Base-by-base conservation (phyloP, 2,797 vertebrate genomes). In the Pseudochirops cupreus region DNA sequence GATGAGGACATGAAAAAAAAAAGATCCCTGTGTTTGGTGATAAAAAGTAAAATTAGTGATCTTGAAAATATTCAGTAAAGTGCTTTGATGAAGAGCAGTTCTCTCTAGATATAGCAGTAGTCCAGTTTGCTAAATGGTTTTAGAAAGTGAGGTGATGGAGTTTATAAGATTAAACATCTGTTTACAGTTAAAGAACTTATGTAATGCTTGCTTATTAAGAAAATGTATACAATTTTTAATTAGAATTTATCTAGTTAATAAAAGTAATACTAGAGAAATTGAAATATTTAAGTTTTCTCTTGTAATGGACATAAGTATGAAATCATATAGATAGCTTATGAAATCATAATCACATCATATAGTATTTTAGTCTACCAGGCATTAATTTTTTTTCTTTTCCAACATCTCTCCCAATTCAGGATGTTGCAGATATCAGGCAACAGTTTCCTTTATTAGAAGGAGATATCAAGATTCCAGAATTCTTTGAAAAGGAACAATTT, bases 401-500 rank as follows among this genome's bases (percentile, higher is more conserved):
- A 94, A 31, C 92, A 53, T 97, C 90, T 95, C 91, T 97, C 92
- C 96, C 54, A 1, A 96, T 98, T 90, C 98, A 99, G 99, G 99
- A 99, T 98, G 98, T 99, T 95, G 99, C 99, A 96, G 99, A 99
- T 97, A 98, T 99, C 96, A 99, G 97, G 94, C 99, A 99, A 96
- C 99, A 99, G 98, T 99, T 99, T 98, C 99, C 99, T 56, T 67
- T 98, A 94, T 97, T 99, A 98, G 99, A 99, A 24, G 97, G 98
- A 96, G 99, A 99, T 95, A 99, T 99, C 96, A 98, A 98, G 18
- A 98, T 99, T 93, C 99, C 99, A 57, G 97, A 98, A 46, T 99
- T 99, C 98, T 99, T 99, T 98, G 98, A 99, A 92, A 98, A 99
- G 0, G 98, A 99, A 0, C 99, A 99, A 94, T 99, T 99, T 96